Evolutionary conservation across 2,888 invertebrate genomes (phyloP).

Genomic region (Macroteleia sp.): DNA sequence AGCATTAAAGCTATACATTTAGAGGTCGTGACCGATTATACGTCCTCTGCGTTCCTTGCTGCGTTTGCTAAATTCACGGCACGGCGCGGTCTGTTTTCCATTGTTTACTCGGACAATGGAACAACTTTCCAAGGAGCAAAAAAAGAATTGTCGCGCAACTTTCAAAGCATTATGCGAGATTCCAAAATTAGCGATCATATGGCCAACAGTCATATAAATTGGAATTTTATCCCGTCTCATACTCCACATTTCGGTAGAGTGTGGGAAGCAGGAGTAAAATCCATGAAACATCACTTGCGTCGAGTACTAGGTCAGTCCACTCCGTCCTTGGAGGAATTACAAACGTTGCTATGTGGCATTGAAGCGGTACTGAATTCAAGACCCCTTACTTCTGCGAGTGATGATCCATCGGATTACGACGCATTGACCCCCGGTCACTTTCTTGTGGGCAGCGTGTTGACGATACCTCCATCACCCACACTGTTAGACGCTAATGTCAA

Average conservation of each 20-base stretch:
- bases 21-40: background rate
- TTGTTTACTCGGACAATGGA: background rate
- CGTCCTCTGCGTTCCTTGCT: background rate
- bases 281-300: conserved; percentile 2
- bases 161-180: background rate
- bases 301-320: background rate
- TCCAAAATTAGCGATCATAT: background rate
- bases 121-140: background rate
- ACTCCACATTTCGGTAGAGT: conserved; percentile 1
- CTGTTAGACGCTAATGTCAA: background rate
- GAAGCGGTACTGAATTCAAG: conserved; percentile 13
- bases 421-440: conserved; percentile 10
- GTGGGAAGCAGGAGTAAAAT: background rate
- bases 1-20: background rate
- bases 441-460: background rate
- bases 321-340: background rate
- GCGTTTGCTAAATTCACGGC: background rate
- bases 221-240: conserved; percentile 16
- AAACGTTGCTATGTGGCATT: background rate
- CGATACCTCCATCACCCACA: background rate
- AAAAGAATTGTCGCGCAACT: background rate
- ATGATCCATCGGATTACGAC: conserved; percentile 1
- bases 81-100: background rate
- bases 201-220: background rate
- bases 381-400: background rate